Base-by-base conservation (phyloP, 2,113 vertebrate genomes). In the Lutjanus erythropterus region DNA sequence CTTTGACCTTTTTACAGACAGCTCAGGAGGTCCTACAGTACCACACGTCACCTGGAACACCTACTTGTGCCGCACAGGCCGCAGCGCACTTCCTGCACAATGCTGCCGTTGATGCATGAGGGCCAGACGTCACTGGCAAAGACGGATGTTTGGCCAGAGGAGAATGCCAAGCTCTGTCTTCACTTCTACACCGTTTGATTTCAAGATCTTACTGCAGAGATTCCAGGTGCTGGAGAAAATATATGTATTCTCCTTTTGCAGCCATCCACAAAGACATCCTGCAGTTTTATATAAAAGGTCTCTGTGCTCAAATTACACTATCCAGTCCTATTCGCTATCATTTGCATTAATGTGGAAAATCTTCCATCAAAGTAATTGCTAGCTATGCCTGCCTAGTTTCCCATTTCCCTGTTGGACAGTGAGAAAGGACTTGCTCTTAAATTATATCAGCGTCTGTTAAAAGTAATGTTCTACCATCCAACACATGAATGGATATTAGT, bases 291-390 rank as follows among this genome's bases (percentile, higher is more conserved):
- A 62, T 64, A 15, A 83, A 61, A 80, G 59, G 50, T 47, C 46
- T 39, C 61, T 84, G 55, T 66, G n/a, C 81, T 77, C 61, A 50
- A 21, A 52, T 71, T 41, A 70, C 76, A 70, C 46, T 14, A 29
- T 62, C 70, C 55, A 55, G n/a, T 73, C 71, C 23, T 18, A 71
- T 39, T 39, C 42, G 37, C 12, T 67, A 75, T 88, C 67, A 58
- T 75, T 79, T 67, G 44, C 61, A 74, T 83, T 66, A 60, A 87
- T 81, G 79, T 87, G 84, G 87, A 90, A 89, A 93, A 82, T 80
- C 39, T 65, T 71, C 58, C 75, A 77, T 89, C 71, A 83, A 78
- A 83, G 62, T 83, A 84, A 62, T 60, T 67, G 56, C 72, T 55
- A 46, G 71, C 39, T 62, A 49, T 58, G 58, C 78, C 71, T 47